Base-by-base conservation (phyloP, 2,797 vertebrate species). In the Mormyrops boulengeri region DNA sequence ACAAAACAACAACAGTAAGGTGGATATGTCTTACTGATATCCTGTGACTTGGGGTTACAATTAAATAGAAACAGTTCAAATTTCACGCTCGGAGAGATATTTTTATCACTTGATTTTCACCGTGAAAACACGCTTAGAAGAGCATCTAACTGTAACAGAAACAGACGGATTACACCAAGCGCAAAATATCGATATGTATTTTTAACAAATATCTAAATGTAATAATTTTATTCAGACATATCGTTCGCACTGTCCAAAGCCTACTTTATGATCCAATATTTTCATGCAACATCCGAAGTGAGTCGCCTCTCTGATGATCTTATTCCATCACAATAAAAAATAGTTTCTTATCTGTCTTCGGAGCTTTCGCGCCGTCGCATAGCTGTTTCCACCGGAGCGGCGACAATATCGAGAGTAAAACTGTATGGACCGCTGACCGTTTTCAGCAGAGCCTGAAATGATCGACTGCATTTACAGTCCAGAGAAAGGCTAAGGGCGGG, bases 281-380 rank as follows among this genome's bases (percentile, higher is more conserved):
- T 50, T 85, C 84, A 85, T 30, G 49, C 49, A 85, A 52, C 84
- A 50, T 85, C 84, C 84, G 84, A 34, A 53, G 49, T 53, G 84
- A 85, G 84, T 53, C 82, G 41, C 49, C 84, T 52, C 19, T 85
- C 47, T 85, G 84, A 85, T 85, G 82, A 85, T 85, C 22, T 85
- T 85, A 85, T 26, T 52, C 49, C 84, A 85, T 85, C 22, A 52
- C 84, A 52, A 85, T 26, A 52, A 85, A 62, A 52, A 34, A 53
- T 22, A 30, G 47, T 47, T 85, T 52, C 47, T 26, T 52, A 85
- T 85, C 84, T 53, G 84, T 22, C 49, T 2, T 50, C n/a, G 80
- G 47, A 50, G 41, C 22, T 84, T 84, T 49, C 41, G 17, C 80
- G 17, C 80, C 41, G 80, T 85, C 49, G 22, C 34, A 2, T 77